These are phyloP conservation scores for Thalassophryne amazonica DNA, from an alignment of 2,797 vertebrate species.

Conservation along the genomic window DNA sequence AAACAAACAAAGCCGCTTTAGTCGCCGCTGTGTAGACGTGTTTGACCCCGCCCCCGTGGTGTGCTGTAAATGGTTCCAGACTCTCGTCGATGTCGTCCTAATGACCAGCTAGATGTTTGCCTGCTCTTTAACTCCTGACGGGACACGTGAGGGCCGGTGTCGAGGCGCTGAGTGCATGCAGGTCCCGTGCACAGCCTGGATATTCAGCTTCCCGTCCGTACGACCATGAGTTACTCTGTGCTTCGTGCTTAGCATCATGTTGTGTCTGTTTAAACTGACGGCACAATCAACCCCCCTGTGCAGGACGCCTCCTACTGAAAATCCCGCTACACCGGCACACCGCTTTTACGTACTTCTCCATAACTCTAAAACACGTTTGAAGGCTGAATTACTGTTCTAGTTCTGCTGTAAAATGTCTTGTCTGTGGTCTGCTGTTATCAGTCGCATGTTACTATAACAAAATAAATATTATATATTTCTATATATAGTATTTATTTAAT, in stretches of 20 bases:
- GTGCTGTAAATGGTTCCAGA: slow-evolving; percentile 54
- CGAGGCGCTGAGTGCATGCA: slow-evolving; percentile 64
- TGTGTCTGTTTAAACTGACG: slow-evolving; percentile 56
- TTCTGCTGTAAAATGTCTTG: slow-evolving; percentile 72
- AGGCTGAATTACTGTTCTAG: slow-evolving; percentile 71
- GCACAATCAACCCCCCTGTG: slow-evolving; percentile 41
- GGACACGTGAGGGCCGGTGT: slow-evolving; percentile 13
- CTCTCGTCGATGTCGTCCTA: slow-evolving; percentile 10
- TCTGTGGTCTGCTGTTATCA: slow-evolving; percentile 79
- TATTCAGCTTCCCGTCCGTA: slow-evolving; percentile 1
- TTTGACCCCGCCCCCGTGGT: slow-evolving; percentile 42
- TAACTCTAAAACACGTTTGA: slow-evolving; percentile 60
- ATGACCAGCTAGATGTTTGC: slow-evolving; percentile 36
- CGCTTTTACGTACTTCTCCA: slow-evolving; percentile 61
- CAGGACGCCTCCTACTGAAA: slow-evolving; percentile 25
- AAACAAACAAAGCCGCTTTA: slow-evolving; percentile 37
- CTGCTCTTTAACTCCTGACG: slow-evolving; percentile 5
- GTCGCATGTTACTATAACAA: slow-evolving; percentile 76
- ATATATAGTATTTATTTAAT: slow-evolving; percentile 78
- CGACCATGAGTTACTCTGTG: slow-evolving; percentile 64
- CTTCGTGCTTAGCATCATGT: slow-evolving; percentile 61
- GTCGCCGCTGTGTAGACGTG: slow-evolving; percentile 42
- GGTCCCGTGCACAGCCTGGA: slow-evolving; percentile 64
- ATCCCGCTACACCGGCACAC: slow-evolving; percentile 45
- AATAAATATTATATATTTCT: slow-evolving; percentile 75